Evolutionary conservation across 2,113 vertebrate species (phyloP), one percentile per base, ranked within the genome.

Genomic region (Taxidea taxus): DNA sequence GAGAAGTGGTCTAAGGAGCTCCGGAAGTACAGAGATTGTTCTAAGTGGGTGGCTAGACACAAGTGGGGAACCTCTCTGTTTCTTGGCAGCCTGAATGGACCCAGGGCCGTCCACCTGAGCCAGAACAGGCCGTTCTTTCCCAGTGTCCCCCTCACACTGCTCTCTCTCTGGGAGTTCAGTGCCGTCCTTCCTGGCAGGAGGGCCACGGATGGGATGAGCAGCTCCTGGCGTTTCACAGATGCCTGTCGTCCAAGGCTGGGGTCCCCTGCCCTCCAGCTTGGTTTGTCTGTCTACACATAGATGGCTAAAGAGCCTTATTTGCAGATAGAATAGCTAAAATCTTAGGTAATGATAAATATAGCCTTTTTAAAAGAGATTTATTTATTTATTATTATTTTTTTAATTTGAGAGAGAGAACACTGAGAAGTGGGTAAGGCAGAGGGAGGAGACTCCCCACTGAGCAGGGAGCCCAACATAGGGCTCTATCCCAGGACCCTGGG

Each of bases 271-370:
- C 15, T 16, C 23, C 1, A 2, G 34, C 93, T 20, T 5, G 34
- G 34, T 9, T 31, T 29, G 14, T 72, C 68, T 13, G 0, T 77
- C 18, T 12, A 47, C 25, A 29, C 23, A 0, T 0, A 0, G 25
- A 5, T 4, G 44, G 13, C 75, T 44, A 66, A 6, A 77, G 8
- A 27, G 34, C 27, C 51, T 81, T 7, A 9, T 37, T 6, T 31
- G 86, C 94, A 85, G 31, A 54, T 0, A 66, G 64, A 87, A 60
- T 13, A 60, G n/a, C 60, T 77, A 29, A 88, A 90, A 25, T 90
- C 80, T 87, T 85, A 64, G 37, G n/a, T 34, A 56, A 89, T 60
- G 82, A 96, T 23, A 97, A 87, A 56, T 72, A 83, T 34, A 74
- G 92, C 15, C 44, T 78, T 64, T 34, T 58, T 51, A 16, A 23